These are phyloP conservation scores for Caenorhabditis parvicauda DNA, from an alignment of 2,888 invertebrate genomes.

Conservation along the genomic window DNA sequence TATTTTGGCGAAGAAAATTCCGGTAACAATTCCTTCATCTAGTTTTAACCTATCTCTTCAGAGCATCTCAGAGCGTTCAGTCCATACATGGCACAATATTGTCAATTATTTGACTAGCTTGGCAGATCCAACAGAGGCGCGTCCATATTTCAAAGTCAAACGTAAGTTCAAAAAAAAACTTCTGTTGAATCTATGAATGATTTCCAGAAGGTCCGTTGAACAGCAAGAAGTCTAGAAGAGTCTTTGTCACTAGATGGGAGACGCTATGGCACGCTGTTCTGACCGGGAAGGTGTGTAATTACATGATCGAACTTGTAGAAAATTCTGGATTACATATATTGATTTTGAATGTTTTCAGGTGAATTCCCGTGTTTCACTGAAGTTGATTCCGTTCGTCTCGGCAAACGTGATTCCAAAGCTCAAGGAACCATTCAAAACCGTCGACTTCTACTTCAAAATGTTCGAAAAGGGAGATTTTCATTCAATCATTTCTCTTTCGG, in stretches of 20 bases:
- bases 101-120: constrained; percentile 23
- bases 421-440: constrained; percentile 33
- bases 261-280: constrained; percentile 27
- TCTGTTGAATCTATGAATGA: constrained; percentile 15
- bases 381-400: constrained; percentile 34
- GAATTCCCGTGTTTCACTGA: constrained; percentile 19
- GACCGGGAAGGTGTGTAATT: constrained; percentile 11
- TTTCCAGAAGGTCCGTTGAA: constrained; percentile 14
- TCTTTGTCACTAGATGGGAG: constrained; percentile 14
- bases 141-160: too few relatives aligned
- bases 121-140: constrained; percentile 24
- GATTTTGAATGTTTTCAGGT: constrained; percentile 18
- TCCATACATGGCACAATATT: constrained; percentile 23
- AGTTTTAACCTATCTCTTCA: constrained; percentile 3
- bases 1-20: constrained; percentile 10
- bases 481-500: constrained; percentile 85
- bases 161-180: constrained; percentile 15
- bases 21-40: constrained; percentile 4
- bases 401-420: constrained; percentile 36
- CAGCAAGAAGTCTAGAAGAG: constrained; percentile 9
- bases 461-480: constrained; percentile 71
- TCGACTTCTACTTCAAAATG: constrained; percentile 45
- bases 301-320: neutral
- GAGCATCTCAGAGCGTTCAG: constrained; percentile 7
- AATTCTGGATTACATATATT: neutral